A percentile compares a stretch with the other conserved stretches of the same genome.
Evolutionary conservation across 2,888 invertebrate species (phyloP).

Genomic region (Agrotis segetum): DNA sequence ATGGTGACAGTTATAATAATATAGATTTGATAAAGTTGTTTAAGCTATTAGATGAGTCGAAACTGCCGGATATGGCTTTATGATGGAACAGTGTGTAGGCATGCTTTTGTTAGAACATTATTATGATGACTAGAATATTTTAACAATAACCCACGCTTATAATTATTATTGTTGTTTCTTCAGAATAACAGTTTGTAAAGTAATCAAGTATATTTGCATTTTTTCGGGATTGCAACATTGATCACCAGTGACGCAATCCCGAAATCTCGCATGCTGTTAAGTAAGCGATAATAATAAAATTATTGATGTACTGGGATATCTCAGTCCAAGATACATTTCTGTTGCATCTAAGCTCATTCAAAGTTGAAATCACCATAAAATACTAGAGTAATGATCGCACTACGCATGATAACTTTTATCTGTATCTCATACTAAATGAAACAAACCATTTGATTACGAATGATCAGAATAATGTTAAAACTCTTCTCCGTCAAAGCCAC

Average conservation of each 20-base stretch:
- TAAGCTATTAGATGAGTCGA: conserved; percentile 20
- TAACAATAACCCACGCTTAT: conserved; percentile 32
- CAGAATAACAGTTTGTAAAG: not conserved
- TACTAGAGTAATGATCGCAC: not conserved
- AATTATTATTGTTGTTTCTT: no score
- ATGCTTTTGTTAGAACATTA: conserved; percentile 19
- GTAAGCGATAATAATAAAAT: not conserved
- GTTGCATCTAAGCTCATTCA: not conserved
- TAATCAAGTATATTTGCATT: not conserved
- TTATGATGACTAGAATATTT: conserved; percentile 43
- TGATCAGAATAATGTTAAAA: not conserved
- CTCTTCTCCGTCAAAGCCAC: conserved; percentile 2
- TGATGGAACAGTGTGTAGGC: conserved; percentile 38
- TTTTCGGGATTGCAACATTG: no score
- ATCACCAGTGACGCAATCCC: no score
- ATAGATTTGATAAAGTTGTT: conserved; percentile 34
- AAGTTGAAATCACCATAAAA: not conserved
- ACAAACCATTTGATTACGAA: not conserved
- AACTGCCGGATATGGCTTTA: conserved; percentile 22
- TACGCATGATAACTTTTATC: not conserved
- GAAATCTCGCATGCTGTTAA: no score
- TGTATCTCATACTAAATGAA: not conserved
- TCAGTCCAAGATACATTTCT: no score
- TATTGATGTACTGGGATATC: no score
- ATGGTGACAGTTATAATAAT: conserved; percentile 45